These are phyloP conservation scores for Azemiops feae DNA, from an alignment of 2,113 vertebrate species.

Conservation along the genomic window DNA sequence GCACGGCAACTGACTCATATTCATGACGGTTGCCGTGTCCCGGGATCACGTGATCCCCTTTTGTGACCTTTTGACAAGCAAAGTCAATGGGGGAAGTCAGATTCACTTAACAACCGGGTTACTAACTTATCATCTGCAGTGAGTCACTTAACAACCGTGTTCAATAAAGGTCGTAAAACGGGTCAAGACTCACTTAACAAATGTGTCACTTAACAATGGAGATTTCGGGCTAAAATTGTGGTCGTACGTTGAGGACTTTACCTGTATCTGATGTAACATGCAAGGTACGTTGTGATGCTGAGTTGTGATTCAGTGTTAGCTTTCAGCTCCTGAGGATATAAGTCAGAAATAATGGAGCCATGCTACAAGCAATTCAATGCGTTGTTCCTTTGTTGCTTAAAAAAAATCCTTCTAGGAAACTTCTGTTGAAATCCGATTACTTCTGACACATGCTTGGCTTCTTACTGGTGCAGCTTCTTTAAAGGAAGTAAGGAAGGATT, in stretches of 20 bases:
- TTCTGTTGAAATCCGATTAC: slow-evolving; percentile 22
- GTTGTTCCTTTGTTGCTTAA: not conserved
- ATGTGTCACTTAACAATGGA: not conserved
- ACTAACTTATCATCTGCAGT: no score
- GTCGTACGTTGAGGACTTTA: not conserved
- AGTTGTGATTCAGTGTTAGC: not conserved
- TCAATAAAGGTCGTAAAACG: no score
- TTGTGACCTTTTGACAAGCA: no score
- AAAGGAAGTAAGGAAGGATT: slow-evolving; percentile 23
- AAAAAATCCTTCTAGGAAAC: slow-evolving; percentile 25
- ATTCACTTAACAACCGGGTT: no score
- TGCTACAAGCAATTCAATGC: not conserved
- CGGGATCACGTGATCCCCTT: no score
- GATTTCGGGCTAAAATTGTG: not conserved
- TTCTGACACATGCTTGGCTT: slow-evolving; percentile 13
- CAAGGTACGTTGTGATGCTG: not conserved
- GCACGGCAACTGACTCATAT: no score
- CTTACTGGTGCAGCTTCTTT: not conserved
- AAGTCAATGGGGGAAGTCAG: no score
- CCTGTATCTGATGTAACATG: not conserved
- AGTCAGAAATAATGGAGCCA: not conserved
- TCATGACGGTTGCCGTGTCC: no score
- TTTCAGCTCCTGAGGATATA: not conserved
- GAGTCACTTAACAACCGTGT: no score
- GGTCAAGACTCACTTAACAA: no score